Evolutionary conservation across 2,888 invertebrate species (phyloP), one percentile per base, ranked within the genome.

Genomic region (Melieria crassipennis): DNA sequence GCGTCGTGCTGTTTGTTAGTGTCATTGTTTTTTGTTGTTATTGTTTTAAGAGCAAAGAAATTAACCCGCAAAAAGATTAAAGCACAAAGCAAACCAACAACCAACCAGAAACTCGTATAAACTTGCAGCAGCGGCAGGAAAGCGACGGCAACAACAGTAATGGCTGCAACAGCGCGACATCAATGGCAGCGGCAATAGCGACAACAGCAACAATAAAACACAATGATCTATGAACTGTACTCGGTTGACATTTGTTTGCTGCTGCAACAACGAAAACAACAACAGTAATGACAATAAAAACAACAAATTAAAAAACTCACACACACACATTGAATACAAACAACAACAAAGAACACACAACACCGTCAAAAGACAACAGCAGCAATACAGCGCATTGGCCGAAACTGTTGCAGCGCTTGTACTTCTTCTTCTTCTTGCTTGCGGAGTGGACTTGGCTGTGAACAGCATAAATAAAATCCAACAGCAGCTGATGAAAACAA

Each of bases 181-280:
- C 30, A 16, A 56, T 46, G 56, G 7, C 58, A 65, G 55, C 62
- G 63, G 48, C 16, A 69, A 43, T 30, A 69, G 10, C 60, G 58
- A 57, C 67, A 67, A 52, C 13, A 63, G 63, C 48, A 55, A 70
- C 46, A 65, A 65, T 13, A 66, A 56, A n/a, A 57, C 50, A 63
- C 56, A 61, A 67, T 71, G 71, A 71, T 67, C 71, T 71, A 71
- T 65, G 71, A 67, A 71, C 71, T 67, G 5, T 52, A 62, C 66
- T 4, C 47, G 13, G 66, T 46, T 71, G 71, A 62, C 58, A 71
- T 66, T 62, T 61, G 65, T 55, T 43, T 62, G 65, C 30, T 4
- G 47, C 11, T 56, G 7, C n/a, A 48, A 58, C 45, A n/a, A 45
- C 13, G 46, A 47, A 16, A n/a, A 52, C 52, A 61, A 11, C 62